Conservation (phyloP, 2,113 vertebrate genomes). For the Calypte anna region DNA sequence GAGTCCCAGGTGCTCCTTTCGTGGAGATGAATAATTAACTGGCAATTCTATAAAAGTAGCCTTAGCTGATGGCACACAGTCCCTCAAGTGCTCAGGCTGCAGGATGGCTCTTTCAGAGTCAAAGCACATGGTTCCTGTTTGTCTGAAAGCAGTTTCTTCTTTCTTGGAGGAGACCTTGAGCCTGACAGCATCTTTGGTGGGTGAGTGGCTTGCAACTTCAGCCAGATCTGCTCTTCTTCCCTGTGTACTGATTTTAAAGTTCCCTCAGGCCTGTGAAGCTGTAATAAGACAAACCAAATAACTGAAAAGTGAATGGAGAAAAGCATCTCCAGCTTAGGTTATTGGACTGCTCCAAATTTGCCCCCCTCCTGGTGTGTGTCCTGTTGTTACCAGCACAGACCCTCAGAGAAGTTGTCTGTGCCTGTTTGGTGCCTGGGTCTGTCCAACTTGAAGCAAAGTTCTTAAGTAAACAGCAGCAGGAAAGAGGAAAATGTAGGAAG, state of each 20-base stretch:
- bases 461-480: not conserved
- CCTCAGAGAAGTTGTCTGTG: not conserved
- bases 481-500: not conserved
- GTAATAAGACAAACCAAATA: not conserved
- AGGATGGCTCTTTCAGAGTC: not conserved
- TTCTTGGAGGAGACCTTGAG: not conserved
- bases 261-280: not conserved
- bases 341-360: not conserved
- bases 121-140: not conserved
- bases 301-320: not conserved
- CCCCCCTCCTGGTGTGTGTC: accelerated
- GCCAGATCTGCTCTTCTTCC: not conserved
- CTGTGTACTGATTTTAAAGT: not conserved
- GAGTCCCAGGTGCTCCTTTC: not conserved
- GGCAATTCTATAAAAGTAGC: not conserved
- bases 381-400: not conserved
- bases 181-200: not conserved
- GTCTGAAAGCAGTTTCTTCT: not conserved
- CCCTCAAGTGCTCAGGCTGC: not conserved
- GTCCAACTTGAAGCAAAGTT: not conserved
- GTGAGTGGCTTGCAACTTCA: not conserved
- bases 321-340: not conserved
- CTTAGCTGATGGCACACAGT: not conserved
- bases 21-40: not conserved
- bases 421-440: not conserved